A percentile compares a stretch with the other conserved stretches of the same genome.
Evolutionary conservation across 2,888 invertebrate genomes (phyloP).

Genomic region (Anoncus sp.): DNA sequence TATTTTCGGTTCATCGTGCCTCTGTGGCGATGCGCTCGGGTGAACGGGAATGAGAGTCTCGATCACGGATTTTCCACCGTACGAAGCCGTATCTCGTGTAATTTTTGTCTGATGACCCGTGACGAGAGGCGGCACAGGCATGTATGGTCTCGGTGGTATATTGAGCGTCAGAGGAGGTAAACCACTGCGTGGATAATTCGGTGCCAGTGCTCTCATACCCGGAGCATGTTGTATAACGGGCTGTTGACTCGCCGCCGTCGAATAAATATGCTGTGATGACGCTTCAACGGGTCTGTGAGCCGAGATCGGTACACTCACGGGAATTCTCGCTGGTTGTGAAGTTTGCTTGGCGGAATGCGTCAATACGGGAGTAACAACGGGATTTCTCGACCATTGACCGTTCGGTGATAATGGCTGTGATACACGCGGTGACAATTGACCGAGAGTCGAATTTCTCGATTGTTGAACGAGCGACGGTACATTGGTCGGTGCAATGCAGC

Average conservation of each 20-base stretch:
- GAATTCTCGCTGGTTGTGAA: slow-evolving; percentile 75
- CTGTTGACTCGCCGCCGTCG: slow-evolving; percentile 80
- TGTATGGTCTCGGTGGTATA: slow-evolving; percentile 80
- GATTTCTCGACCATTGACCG: slow-evolving; percentile 78
- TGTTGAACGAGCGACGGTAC: slow-evolving; percentile 75
- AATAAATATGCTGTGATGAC: slow-evolving; percentile 78
- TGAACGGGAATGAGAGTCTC: slow-evolving; percentile 79
- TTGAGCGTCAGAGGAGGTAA: slow-evolving; percentile 79
- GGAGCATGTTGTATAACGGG: slow-evolving; percentile 82
- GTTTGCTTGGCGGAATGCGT: slow-evolving; percentile 71
- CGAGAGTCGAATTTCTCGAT: slow-evolving; percentile 75
- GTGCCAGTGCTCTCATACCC: slow-evolving; percentile 79
- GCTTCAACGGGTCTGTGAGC: slow-evolving; percentile 76
- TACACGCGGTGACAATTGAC: slow-evolving; percentile 74
- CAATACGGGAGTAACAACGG: slow-evolving; percentile 71
- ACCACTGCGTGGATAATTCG: slow-evolving; percentile 79
- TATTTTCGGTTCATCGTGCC: slow-evolving; percentile 79
- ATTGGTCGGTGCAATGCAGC: slow-evolving; percentile 53
- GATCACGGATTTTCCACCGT: slow-evolving; percentile 78
- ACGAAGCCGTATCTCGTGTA: slow-evolving; percentile 70
- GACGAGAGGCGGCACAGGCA: slow-evolving; percentile 77
- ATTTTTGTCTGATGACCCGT: slow-evolving; percentile 75
- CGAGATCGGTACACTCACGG: slow-evolving; percentile 79
- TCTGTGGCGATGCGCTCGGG: slow-evolving; percentile 75
- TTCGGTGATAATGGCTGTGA: slow-evolving; percentile 79